A percentile compares a stretch with the other conserved stretches of the same genome.
phyloP scores from a whole-genome alignment of 2,888 invertebrate species.

The Brenthis hecate region DNA sequence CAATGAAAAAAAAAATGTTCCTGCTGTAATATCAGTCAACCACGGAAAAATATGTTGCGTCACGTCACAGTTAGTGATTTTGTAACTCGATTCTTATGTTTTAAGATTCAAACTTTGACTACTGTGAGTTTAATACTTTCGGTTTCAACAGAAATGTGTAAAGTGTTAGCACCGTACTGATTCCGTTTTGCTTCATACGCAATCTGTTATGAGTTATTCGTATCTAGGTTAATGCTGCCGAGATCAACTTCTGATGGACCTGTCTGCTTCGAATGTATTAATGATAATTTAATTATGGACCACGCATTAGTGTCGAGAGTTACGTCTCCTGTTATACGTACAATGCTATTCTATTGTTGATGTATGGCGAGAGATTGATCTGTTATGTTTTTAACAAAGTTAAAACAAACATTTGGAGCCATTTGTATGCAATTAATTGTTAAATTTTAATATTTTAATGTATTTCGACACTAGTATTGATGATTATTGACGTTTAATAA shows the following conservation, averaged over 20 bases:
- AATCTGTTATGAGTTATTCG: slow-evolving; percentile 64
- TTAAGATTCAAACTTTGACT: slow-evolving; percentile 28
- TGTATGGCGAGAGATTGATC: background rate
- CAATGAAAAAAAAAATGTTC: slow-evolving; percentile 13
- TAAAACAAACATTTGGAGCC: no score
- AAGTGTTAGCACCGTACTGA: slow-evolving; percentile 63
- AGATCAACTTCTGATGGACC: slow-evolving; percentile 53
- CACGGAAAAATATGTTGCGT: slow-evolving; percentile 35
- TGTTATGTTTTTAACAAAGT: no score
- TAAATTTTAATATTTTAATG: no score
- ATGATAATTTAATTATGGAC: slow-evolving; percentile 26
- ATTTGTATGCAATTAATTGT: no score
- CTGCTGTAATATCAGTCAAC: slow-evolving; percentile 31
- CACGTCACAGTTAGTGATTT: slow-evolving; percentile 31
- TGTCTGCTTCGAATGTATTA: slow-evolving; percentile 23
- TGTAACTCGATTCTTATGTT: slow-evolving; percentile 33
- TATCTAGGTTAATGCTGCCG: slow-evolving; percentile 73
- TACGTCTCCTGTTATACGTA: background rate
- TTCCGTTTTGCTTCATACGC: slow-evolving; percentile 65
- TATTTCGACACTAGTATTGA: no score
- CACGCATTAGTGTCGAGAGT: background rate
- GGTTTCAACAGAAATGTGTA: slow-evolving; percentile 69
- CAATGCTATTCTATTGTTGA: background rate
- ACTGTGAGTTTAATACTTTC: slow-evolving; percentile 48
- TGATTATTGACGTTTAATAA: no score